phyloP scores from a whole-genome alignment of 2,797 vertebrate species.

The Urocyon cinereoargenteus region DNA sequence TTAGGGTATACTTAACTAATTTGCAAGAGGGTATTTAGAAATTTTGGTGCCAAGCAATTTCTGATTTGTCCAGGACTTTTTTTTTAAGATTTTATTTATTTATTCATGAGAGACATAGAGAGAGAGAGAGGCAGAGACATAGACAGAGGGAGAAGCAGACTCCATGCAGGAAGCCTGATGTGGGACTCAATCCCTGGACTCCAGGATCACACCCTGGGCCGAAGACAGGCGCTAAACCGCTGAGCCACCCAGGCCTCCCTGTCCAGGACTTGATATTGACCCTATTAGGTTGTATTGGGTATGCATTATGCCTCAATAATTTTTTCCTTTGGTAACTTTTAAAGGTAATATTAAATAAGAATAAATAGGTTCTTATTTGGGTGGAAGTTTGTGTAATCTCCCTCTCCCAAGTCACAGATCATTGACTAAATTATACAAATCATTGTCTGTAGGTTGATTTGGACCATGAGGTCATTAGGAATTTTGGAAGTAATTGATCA shows the following conservation, averaged over 20 bases:
- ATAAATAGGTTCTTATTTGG: constrained; percentile 42
- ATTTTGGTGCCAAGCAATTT: constrained; percentile 10
- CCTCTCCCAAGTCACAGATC: constrained; percentile 41
- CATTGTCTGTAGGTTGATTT: constrained; percentile 44
- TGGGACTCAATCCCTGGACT: too few species aligned
- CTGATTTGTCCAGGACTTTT: constrained; percentile 2
- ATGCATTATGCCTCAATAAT: not conserved
- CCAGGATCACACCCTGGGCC: too few species aligned
- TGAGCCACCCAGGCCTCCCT: not conserved
- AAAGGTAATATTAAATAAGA: not conserved
- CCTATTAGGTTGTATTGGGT: not conserved
- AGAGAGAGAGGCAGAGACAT: too few species aligned
- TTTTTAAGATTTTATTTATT: too few species aligned
- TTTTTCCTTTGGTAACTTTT: constrained; percentile 28
- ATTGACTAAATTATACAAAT: constrained; percentile 47
- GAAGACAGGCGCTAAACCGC: too few species aligned
- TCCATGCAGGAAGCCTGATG: too few species aligned
- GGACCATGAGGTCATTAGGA: constrained; percentile 1
- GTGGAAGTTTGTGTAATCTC: constrained; percentile 34
- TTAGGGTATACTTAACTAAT: not conserved
- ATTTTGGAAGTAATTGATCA: constrained; percentile 51
- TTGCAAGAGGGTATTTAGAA: not conserved
- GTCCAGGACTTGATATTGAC: not conserved
- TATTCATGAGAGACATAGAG: too few species aligned
- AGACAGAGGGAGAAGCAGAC: too few species aligned